These are phyloP conservation scores for Bacillus rossius DNA, from an alignment of 1,140 invertebrate genomes.

Conservation along the genomic window DNA sequence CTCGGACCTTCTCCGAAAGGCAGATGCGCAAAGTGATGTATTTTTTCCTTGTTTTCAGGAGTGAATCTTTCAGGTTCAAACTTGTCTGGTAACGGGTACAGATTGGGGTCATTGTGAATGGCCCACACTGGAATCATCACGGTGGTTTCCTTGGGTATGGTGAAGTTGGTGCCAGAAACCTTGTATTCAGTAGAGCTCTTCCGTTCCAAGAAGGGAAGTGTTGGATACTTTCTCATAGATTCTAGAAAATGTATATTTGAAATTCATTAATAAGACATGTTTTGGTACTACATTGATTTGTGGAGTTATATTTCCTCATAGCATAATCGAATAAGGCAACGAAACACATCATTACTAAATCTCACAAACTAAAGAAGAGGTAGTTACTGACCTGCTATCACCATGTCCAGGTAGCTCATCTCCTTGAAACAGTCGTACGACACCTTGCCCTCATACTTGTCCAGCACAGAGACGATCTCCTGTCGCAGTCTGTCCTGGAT, in stretches of 20 bases:
- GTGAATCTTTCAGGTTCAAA: conserved; percentile 38
- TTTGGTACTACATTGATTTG: too few species aligned
- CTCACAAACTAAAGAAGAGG: too few species aligned
- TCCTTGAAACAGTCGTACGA: conserved; percentile 34
- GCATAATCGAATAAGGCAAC: too few species aligned
- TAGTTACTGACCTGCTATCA: conserved; percentile 7
- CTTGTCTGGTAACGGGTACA: conserved; percentile 48
- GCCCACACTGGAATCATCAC: conserved; percentile 33
- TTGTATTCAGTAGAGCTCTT: conserved; percentile 41
- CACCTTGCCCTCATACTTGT: conserved; percentile 26
- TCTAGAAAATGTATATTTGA: conserved; percentile 12
- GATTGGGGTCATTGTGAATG: conserved; percentile 45
- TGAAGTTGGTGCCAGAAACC: conserved; percentile 40
- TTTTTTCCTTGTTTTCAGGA: conserved; percentile 21
- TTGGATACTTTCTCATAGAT: conserved; percentile 43
- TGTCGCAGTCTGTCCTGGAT: conserved; percentile 39
- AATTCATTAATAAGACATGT: too few species aligned
- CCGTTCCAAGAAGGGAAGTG: conserved; percentile 42
- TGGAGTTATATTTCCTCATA: too few species aligned
- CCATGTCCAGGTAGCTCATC: conserved; percentile 21
- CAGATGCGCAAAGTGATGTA: conserved; percentile 28
- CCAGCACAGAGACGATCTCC: conserved; percentile 35
- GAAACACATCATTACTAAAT: too few species aligned
- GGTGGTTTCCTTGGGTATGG: conserved; percentile 42
- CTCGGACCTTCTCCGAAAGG: conserved; percentile 30